Percentiles rank a stretch among this genome's conserved stretches.
These are phyloP conservation scores for Aphelocoma californica DNA, from an alignment of 2,797 vertebrate genomes.

Conservation along the genomic window DNA sequence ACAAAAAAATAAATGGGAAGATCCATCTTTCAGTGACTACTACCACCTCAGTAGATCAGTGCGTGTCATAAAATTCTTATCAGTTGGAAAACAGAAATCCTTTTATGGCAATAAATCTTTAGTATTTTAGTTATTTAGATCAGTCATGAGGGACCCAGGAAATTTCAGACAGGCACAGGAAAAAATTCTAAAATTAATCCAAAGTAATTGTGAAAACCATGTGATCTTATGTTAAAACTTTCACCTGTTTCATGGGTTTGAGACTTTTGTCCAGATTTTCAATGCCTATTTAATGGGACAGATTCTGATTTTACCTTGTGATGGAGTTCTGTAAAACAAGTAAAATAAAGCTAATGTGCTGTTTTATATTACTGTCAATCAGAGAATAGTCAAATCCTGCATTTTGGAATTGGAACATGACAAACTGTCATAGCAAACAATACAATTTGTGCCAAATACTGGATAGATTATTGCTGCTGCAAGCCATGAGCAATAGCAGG, in stretches of 20 bases:
- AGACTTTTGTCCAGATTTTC: not conserved
- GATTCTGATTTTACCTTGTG: not conserved
- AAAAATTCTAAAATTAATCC: not conserved
- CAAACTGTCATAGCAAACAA: not conserved
- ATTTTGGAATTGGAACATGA: not conserved
- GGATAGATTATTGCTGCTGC: not conserved
- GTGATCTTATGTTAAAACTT: not conserved
- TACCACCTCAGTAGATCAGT: conserved; percentile 47
- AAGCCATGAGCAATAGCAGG: not conserved
- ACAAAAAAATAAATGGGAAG: conserved; percentile 49
- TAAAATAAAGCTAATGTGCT: not conserved
- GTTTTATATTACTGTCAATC: not conserved
- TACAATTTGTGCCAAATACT: not conserved
- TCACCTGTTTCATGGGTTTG: not conserved
- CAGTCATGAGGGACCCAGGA: not conserved
- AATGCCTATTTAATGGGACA: not conserved
- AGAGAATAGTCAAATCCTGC: not conserved
- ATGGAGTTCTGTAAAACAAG: not conserved
- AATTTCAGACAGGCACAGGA: not conserved
- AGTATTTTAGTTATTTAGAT: conserved; percentile 56
- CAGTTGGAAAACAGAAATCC: conserved; percentile 37
- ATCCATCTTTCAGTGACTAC: conserved; percentile 40
- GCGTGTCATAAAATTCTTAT: conserved; percentile 23
- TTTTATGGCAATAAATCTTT: conserved; percentile 41
- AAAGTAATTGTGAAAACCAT: not conserved